Evolutionary conservation across 2,113 vertebrate species (phyloP).

Genomic region (Ceyx melanurus): DNA sequence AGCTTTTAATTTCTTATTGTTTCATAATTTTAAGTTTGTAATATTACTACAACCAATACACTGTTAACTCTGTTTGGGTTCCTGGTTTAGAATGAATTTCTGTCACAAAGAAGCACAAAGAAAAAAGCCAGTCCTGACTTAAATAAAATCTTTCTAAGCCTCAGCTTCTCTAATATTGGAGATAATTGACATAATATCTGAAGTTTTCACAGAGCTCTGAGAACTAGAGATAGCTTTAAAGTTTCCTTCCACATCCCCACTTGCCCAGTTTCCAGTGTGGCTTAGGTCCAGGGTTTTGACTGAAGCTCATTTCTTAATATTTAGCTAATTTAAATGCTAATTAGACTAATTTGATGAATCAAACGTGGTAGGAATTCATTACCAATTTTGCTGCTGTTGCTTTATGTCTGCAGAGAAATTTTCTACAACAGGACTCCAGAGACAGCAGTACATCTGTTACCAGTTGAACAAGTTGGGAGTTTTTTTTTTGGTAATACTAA

Average conservation of each 20-base stretch:
- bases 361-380: conserved; percentile 51
- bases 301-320: conserved; percentile 41
- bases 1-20: neutral
- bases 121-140: neutral
- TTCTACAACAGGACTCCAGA: conserved; percentile 34
- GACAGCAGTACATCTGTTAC: conserved; percentile 43
- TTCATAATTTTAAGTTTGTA: neutral
- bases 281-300: conserved; percentile 12
- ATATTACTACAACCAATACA: neutral
- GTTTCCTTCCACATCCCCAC: neutral
- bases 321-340: conserved; percentile 70
- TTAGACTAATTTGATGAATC: conserved; percentile 61
- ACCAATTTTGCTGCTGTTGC: conserved; percentile 18
- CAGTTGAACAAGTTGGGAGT: neutral
- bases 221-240: conserved; percentile 21
- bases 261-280: neutral
- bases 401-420: conserved; percentile 52
- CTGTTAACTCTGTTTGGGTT: accelerated
- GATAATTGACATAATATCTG: neutral
- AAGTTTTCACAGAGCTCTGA: neutral
- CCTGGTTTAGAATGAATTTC: neutral
- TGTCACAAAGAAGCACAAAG: neutral
- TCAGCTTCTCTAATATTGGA: neutral
- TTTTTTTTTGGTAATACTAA: neutral
- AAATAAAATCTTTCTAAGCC: neutral